Evolutionary conservation across 2,888 invertebrate species (phyloP), one percentile per base, ranked within the genome.

Genomic region (Brassicogethes aeneus): DNA sequence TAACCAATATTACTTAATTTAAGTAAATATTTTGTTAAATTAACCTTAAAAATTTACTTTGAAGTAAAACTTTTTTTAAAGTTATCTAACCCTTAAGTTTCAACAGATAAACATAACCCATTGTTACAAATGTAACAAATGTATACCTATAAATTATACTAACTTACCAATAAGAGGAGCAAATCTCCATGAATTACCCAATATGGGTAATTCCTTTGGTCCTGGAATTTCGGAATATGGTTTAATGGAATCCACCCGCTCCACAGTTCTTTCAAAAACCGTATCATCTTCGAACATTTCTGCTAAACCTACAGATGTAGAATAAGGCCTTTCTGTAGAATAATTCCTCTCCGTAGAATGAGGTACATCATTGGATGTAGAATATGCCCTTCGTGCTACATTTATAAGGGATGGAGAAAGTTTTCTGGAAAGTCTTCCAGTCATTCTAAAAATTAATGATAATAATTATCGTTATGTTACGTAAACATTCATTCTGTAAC

Each of bases 111-210:
- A n/a, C n/a, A n/a, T n/a, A n/a, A n/a, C n/a, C n/a, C n/a, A n/a
- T n/a, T n/a, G n/a, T n/a, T n/a, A n/a, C n/a, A n/a, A n/a, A n/a
- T n/a, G n/a, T n/a, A n/a, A n/a, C n/a, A n/a, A n/a, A n/a, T n/a
- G n/a, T n/a, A n/a, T n/a, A n/a, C n/a, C n/a, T n/a, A n/a, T n/a
- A n/a, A n/a, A n/a, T n/a, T n/a, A n/a, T n/a, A n/a, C n/a, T 23
- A 37, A 55, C 61, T 68, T 65, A 80, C 80, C 80, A 55, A 80
- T 75, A 42, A 76, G 55, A 3, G 80, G 77, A 37, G 85, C 81
- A 64, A 87, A 86, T 50, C 86, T 73, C 87, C 87, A 87, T 2
- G 85, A 79, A 63, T 87, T 87, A 40, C 87, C 87, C 37, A 87
- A 69, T 35, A 86, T 41, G 1, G 86, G 86, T 59, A 85, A 64